Evolutionary conservation across 2,888 invertebrate genomes (phyloP).

Genomic region (Lathronympha strigana): DNA sequence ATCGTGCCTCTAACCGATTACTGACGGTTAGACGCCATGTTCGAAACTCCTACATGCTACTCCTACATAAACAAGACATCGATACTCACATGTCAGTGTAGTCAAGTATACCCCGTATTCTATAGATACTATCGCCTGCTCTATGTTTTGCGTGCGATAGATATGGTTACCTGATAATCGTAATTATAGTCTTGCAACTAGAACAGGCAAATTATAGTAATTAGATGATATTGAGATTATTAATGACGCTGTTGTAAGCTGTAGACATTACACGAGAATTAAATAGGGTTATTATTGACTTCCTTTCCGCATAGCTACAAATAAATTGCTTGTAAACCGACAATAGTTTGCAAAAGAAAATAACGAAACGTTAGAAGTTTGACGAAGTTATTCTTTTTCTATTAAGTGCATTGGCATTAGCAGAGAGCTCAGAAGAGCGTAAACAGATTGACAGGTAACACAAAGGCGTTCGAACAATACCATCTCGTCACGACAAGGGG

Average conservation of each 20-base stretch:
- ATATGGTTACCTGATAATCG: constrained; percentile 29
- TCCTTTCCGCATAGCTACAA: constrained; percentile 27
- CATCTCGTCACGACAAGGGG: constrained; percentile 59
- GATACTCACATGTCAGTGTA: constrained; percentile 18
- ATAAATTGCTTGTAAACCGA: constrained; percentile 13
- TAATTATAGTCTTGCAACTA: constrained; percentile 34
- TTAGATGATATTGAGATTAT: constrained; percentile 36
- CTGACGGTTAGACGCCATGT: constrained; percentile 64
- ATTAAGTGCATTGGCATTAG: constrained; percentile 59
- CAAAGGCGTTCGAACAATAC: constrained; percentile 67
- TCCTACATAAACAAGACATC: constrained; percentile 68
- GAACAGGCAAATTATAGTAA: constrained; percentile 35
- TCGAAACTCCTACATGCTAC: constrained; percentile 67
- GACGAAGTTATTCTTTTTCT: constrained; percentile 10
- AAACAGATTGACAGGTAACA: constrained; percentile 57
- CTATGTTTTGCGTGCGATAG: constrained; percentile 53
- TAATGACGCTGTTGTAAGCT: constrained; percentile 28
- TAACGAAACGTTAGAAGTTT: constrained; percentile 49
- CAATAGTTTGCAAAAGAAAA: constrained; percentile 48
- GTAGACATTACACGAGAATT: constrained; percentile 26
- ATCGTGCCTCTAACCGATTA: constrained; percentile 66
- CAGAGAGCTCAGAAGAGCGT: constrained; percentile 52
- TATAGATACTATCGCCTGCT: neutral
- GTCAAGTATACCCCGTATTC: constrained; percentile 22
- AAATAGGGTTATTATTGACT: constrained; percentile 18